phyloP scores from a whole-genome alignment of 2,113 vertebrate genomes.

The Oceanodroma tethys region DNA sequence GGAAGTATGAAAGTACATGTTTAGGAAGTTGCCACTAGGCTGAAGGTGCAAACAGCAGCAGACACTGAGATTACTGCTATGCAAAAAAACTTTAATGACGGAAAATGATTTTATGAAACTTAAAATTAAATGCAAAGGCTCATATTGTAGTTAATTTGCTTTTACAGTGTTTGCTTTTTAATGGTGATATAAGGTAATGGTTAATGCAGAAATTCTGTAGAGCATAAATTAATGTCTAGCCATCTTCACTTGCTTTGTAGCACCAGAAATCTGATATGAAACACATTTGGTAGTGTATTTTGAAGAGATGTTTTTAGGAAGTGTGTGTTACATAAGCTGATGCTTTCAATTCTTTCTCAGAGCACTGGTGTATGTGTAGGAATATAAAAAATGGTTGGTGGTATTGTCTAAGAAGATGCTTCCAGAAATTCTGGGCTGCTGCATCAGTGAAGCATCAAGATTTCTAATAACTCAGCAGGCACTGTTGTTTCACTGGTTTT shows the following conservation, averaged over 20 bases:
- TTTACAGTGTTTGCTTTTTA: neutral
- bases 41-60: neutral
- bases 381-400: neutral
- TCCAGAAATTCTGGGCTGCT: neutral
- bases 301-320: neutral
- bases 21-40: neutral
- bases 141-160: neutral
- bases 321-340: neutral
- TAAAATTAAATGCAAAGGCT: neutral
- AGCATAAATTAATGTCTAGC: neutral
- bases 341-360: neutral
- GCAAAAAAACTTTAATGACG: neutral
- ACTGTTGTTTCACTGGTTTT: neutral
- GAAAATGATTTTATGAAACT: neutral
- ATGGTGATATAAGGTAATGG: neutral
- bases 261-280: neutral
- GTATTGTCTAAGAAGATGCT: neutral
- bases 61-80: neutral
- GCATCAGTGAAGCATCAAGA: neutral
- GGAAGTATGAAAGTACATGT: fast-evolving
- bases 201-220: neutral
- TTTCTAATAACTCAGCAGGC: neutral
- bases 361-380: neutral
- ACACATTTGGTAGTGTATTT: neutral
- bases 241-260: neutral